Percentiles rank a stretch among this genome's conserved stretches.
phyloP scores from a whole-genome alignment of 1,140 invertebrate genomes.

The Cecropterus lyciades region DNA sequence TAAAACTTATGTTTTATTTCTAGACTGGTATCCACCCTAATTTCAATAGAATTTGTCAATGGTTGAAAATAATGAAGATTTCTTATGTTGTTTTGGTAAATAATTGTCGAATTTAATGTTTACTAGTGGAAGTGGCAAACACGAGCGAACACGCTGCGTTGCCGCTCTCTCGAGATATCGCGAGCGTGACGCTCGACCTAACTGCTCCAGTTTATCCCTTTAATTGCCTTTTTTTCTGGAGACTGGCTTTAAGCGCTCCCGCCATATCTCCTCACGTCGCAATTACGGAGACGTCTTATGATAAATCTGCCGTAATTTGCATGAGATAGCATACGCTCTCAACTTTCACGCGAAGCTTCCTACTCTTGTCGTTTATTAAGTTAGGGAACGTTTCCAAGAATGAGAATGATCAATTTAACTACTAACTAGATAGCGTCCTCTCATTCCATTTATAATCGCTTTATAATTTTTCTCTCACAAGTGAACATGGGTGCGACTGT shows the following conservation, averaged over 20 bases:
- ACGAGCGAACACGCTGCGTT: constrained; percentile 31
- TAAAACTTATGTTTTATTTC: too few species aligned
- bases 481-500: background rate
- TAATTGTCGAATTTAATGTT: background rate
- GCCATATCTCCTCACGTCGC: constrained; percentile 83
- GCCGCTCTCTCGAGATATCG: constrained; percentile 48
- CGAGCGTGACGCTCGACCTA: constrained; percentile 68
- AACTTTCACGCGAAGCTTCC: constrained; percentile 80
- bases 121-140: constrained; percentile 41
- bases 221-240: constrained; percentile 83
- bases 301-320: constrained; percentile 84
- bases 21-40: too few species aligned
- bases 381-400: constrained; percentile 79
- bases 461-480: constrained; percentile 38
- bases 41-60: too few species aligned
- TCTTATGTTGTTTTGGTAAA: too few species aligned
- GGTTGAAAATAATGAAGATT: too few species aligned
- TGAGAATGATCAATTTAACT: constrained; percentile 80
- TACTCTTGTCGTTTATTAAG: constrained; percentile 82
- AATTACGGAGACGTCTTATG: constrained; percentile 83
- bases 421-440: constrained; percentile 71
- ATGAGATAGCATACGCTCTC: constrained; percentile 83
- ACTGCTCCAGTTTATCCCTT: constrained; percentile 81
- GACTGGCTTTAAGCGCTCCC: constrained; percentile 72
- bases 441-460: constrained; percentile 53